Percentiles rank a stretch among this genome's conserved stretches.
Conservation (phyloP, 2,888 invertebrate species). For the Megalurothrips usitatus region DNA sequence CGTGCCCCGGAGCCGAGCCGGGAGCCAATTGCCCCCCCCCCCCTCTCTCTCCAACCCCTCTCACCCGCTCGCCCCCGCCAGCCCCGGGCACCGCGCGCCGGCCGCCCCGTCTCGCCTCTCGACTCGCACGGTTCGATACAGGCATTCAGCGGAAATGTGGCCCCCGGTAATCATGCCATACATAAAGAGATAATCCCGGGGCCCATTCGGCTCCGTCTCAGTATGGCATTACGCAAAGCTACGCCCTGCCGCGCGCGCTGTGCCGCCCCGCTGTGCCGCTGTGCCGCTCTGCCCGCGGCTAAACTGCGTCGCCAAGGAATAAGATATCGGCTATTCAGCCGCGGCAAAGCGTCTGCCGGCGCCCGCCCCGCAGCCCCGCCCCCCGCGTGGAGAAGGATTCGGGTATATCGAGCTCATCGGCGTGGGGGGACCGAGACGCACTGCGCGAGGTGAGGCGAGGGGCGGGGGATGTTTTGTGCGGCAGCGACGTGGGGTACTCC, state of each 20-base stretch:
- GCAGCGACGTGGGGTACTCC: too few species aligned
- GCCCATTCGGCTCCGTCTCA: slow-evolving; percentile 2
- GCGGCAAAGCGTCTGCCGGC: background rate
- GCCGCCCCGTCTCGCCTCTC: background rate
- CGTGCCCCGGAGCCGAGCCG: background rate
- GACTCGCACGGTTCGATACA: background rate
- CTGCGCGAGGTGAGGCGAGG: background rate
- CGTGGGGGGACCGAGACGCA: background rate
- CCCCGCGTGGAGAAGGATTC: background rate
- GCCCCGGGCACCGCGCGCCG: too few species aligned
- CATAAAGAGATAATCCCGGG: slow-evolving; percentile 13
- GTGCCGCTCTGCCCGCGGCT: background rate
- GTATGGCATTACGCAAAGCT: background rate
- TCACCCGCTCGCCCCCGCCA: too few species aligned
- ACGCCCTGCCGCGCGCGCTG: background rate
- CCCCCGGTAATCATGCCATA: slow-evolving; percentile 22
- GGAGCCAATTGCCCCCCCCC: background rate
- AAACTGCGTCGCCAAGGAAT: slow-evolving; percentile 24
- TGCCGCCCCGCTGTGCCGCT: background rate
- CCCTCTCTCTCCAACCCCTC: too few species aligned
- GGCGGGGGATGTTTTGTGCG: background rate
- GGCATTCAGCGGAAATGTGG: slow-evolving; percentile 21
- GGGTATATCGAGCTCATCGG: background rate
- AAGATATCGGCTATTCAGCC: slow-evolving; percentile 15
- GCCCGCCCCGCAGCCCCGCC: background rate